A percentile compares a stretch with the other conserved stretches of the same genome.
These are phyloP conservation scores for Epinephelus fuscoguttatus DNA, from an alignment of 2,113 vertebrate genomes.

Conservation along the genomic window DNA sequence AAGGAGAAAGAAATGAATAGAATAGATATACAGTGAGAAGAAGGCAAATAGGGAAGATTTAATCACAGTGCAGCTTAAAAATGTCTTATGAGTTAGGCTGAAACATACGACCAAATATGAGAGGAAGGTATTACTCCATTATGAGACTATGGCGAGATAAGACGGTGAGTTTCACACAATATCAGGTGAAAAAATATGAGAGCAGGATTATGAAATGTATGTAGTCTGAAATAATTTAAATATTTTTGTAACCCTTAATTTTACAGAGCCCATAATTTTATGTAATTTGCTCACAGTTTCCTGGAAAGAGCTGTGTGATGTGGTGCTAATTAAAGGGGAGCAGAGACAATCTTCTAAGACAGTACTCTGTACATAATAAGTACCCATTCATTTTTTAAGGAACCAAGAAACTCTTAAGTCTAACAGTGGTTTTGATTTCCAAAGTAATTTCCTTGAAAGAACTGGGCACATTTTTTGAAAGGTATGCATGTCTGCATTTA, in stretches of 20 bases:
- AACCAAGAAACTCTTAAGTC: no score
- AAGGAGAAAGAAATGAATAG: constrained; percentile 26
- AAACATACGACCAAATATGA: not conserved
- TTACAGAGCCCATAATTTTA: no score
- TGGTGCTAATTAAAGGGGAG: no score
- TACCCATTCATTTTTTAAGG: no score
- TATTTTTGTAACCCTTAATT: not conserved
- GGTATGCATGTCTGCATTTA: no score
- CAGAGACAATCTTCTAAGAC: no score
- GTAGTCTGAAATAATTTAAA: not conserved
- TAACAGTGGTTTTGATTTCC: no score
- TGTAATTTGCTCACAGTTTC: no score
- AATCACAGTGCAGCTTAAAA: not conserved
- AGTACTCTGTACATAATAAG: no score
- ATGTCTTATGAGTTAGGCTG: not conserved
- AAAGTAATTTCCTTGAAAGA: no score
- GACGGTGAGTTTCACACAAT: not conserved
- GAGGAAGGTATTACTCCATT: not conserved
- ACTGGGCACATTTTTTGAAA: no score
- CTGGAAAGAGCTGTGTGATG: no score
- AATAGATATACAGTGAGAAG: not conserved
- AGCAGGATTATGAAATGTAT: not conserved
- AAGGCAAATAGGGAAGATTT: not conserved
- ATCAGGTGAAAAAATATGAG: not conserved
- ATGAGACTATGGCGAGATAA: not conserved